Base-by-base conservation (phyloP, 1,140 invertebrate genomes). In the Euglossa dilemma region DNA sequence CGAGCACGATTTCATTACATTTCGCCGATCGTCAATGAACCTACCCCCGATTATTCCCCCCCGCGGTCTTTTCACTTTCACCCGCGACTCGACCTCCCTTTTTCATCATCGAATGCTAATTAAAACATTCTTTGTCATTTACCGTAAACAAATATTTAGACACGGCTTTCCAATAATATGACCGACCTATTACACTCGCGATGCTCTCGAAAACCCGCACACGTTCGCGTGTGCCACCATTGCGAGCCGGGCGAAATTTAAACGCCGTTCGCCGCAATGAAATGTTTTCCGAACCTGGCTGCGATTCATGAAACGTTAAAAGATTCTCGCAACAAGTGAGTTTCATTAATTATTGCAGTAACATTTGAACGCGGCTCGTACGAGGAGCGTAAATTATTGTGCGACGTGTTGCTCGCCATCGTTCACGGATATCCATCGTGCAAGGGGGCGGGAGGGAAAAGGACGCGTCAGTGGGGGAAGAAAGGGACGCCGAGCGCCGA, bases 271-370 rank as follows among this genome's bases (percentile, higher is more conserved):
- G 43, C 71, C 16, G 61, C 61, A 66, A 81, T 66, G 59, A 81
- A 81, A 81, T 63, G 57, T 81, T 75, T 75, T 81, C 47, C 70
- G 59, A 74, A 74, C 45, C 70, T 36, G 28, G 28, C 70, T 74
- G 59, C 57, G 71, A 81, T 81, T 81, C 79, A 75, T 81, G 79
- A 81, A 81, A 81, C 79, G 57, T 80, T 80, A 80, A 80, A 80
- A 80, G 70, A 80, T 80, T 75, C 79, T 74, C 47, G 79, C 79
- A 81, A 81, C 79, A 81, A 81, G 79, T 81, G 79, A 81, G 61
- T 73, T 73, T 81, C 79, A 81, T 81, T 75, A 81, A 81, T 81
- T 75, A 81, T 81, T 75, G 71, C 79, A 63, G 59, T 52, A 66
- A 75, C 79, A 66, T 64, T 81, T 66, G 61, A 73, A 81, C 79